Evolutionary conservation across 2,888 invertebrate species (phyloP), one percentile per base, ranked within the genome.

Genomic region (Bimastos eiseni): DNA sequence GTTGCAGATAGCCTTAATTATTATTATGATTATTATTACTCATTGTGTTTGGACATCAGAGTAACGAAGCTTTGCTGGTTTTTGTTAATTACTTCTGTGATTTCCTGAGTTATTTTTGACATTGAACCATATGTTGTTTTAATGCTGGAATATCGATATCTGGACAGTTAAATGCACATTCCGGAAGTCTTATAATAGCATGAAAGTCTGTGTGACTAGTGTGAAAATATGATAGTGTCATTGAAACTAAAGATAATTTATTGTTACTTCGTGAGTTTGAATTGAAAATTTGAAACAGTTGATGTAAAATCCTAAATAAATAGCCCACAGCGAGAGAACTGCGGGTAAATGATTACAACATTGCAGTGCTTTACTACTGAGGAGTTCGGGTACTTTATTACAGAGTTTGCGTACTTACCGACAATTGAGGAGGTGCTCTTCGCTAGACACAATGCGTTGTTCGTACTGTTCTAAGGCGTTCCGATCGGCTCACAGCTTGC

Each of bases 331-430:
- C 0, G 70, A n/a, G 70, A 6, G n/a, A 70, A 70, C 70, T 70
- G 49, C 21, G 70, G 70, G 70, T 70, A 70, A n/a, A 70, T 70
- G 4, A 70, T 70, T n/a, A 1, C n/a, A 70, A 70, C 70, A n/a
- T 70, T 70, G 30, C 8, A 70, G 70, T 70, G 8, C 70, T 70
- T n/a, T 70, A 70, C n/a, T n/a, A 70, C 70, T n/a, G 70, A 70
- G 70, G 30, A n/a, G 70, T 70, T 70, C 30, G 70, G 70, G 86
- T 37, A 36, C 86, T 86, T 37, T 86, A 37, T 86, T 86, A 37
- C 86, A 86, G 86, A 37, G 36, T 36, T 86, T 86, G 34, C 86
- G n/a, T 24, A 86, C 36, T 37, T 86, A 86, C 86, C 86, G 86
- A 37, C 86, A 86, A 34, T 37, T 37, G 36, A 86, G 36, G 37